Evolutionary conservation across 92 coral and sea anemone genomes (phyloP), one percentile per base, ranked within the genome.

Genomic region (Porites lobata): DNA sequence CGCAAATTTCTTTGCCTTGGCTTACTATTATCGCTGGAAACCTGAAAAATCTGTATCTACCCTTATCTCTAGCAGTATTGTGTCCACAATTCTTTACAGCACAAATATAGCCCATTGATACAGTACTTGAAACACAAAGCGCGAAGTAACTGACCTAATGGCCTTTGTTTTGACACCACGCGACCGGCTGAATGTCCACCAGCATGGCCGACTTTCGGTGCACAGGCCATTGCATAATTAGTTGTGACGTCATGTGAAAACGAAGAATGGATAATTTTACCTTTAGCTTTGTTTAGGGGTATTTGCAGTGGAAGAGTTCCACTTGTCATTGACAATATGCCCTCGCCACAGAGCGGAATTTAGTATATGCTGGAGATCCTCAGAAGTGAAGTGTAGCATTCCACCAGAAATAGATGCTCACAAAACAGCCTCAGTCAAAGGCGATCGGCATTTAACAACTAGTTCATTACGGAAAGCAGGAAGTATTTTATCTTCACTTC

Each of bases 11-110:
- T 24, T 26, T 1, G 29, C 29, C 29, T 84, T 50, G 66, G 85
- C 83, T 78, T 52, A 11, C 66, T 66, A 56, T 77, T 75, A 89
- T 84, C 22, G 89, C 85, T 69, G 89, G 92, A 77, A 89, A 82
- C 24, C 88, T 32, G 58, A 88, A 80, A 67, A 81, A 80, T 76
- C 43, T 72, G 76, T 76, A 61, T 67, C 0, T 67, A 57, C 84
- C 32, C 73, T 56, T n/a, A 13, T 79, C 52, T 61, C 84, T 61
- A 13, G 32, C 53, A 76, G 73, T 19, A 8, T 79, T 79, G 84
- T 79, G 47, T 13, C 76, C 14, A 21, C 72, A 67, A 21, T 67
- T 21, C 26, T 67, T 67, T 15, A 4, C 65, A 59, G 65, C 65
- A 22, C 32, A 76, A 76, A 76, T 38, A 26, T 76, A 76, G 61